Evolutionary conservation across 2,113 vertebrate genomes (phyloP).

Genomic region (Bambusicola thoracicus): DNA sequence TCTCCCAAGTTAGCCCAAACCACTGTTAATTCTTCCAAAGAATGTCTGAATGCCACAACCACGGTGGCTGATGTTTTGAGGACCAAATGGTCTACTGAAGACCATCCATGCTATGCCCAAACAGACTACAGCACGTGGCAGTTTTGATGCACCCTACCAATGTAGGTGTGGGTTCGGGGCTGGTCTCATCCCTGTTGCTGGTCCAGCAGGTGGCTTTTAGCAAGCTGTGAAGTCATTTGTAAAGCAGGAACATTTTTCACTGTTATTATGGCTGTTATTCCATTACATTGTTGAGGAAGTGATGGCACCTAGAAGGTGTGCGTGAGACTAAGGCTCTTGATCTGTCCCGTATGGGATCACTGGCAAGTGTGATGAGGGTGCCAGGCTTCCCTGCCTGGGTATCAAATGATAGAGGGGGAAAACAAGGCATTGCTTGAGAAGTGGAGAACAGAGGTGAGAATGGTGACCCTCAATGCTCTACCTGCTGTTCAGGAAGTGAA

Average conservation of each 20-base stretch:
- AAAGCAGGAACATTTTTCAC: not conserved
- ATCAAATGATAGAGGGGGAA: fast-evolving
- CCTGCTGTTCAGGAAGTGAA: not conserved
- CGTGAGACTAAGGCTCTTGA: not conserved
- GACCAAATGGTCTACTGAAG: not conserved
- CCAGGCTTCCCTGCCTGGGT: not conserved
- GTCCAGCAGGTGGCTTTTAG: not conserved
- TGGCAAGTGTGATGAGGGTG: not conserved
- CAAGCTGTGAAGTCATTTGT: not conserved
- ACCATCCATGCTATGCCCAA: not conserved
- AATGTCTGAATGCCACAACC: not conserved
- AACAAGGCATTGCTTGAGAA: not conserved
- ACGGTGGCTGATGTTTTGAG: not conserved
- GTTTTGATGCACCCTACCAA: not conserved
- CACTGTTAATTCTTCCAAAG: not conserved
- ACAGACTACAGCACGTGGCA: not conserved
- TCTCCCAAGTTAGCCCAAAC: not conserved
- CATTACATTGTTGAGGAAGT: not conserved
- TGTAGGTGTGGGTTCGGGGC: fast-evolving
- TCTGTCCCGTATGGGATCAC: not conserved
- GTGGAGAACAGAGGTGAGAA: not conserved
- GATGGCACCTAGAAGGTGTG: not conserved
- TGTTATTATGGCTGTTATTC: not conserved
- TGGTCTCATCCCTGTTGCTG: not conserved
- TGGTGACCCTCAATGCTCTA: not conserved